Percentiles rank a stretch among this genome's conserved stretches.
Evolutionary conservation across 2,113 vertebrate genomes (phyloP).

Genomic region (Dipodomys merriami): DNA sequence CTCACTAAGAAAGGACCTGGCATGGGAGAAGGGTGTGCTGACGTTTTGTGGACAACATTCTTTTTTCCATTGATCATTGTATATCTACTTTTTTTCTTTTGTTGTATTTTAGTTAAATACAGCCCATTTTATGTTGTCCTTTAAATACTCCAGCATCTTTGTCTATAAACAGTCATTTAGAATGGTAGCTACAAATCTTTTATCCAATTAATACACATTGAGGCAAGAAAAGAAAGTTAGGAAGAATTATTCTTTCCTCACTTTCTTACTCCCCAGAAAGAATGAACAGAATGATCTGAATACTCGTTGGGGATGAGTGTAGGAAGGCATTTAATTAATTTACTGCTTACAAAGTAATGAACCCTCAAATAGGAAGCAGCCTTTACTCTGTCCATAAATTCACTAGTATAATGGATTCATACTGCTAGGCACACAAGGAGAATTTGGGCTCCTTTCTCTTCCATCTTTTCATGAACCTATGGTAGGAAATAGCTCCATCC

Average conservation of each 20-base stretch:
- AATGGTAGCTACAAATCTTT: background rate
- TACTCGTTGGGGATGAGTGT: fast-evolving
- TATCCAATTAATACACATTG: background rate
- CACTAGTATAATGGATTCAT: background rate
- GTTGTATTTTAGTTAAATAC: background rate
- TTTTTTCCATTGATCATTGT: background rate
- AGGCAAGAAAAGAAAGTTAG: background rate
- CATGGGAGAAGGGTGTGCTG: fast-evolving
- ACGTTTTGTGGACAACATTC: background rate
- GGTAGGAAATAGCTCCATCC: fast-evolving
- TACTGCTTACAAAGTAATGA: background rate
- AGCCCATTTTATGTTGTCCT: background rate
- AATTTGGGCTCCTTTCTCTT: background rate
- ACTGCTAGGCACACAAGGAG: fast-evolving
- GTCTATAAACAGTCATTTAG: background rate
- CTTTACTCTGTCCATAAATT: background rate
- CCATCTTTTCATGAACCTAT: background rate
- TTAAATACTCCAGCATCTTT: slow-evolving; percentile 17
- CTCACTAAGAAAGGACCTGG: background rate
- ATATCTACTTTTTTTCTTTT: no score
- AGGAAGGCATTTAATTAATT: background rate
- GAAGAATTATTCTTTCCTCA: background rate
- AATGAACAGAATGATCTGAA: background rate
- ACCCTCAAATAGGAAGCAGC: background rate
- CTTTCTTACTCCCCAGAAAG: background rate